Evolutionary conservation across 2,113 vertebrate species (phyloP), one percentile per base, ranked within the genome.

Genomic region (Thermophis baileyi): DNA sequence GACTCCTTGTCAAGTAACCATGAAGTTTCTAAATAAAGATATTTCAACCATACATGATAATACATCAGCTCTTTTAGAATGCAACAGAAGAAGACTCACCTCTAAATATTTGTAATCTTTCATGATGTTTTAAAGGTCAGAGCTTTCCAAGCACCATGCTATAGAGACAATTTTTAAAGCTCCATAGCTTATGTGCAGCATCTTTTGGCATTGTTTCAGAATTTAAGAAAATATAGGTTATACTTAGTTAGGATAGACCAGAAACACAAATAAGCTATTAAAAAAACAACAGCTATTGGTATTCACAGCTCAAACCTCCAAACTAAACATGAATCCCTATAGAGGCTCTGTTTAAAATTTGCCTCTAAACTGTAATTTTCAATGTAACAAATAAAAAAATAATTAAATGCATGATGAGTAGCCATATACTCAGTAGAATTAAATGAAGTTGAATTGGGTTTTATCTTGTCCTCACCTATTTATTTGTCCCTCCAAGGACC

Each of bases 81-180:
- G 96, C 96, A 97, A 97, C 95, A 97, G 97, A 94, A 94, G 90
- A 96, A 93, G 94, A 96, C 96, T 97, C 96, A 96, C 96, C 92
- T 97, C 92, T 94, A 95, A 96, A 96, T 97, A 96, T 97, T 97
- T 96, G 98, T 96, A 97, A 63, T 96, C 96, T 96, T 98, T 96
- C 95, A 60, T 60, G 57, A 60, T 60, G 24, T 60, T 60, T 60
- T 60, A 60, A 60, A 98, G 97, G 97, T 98, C 97, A 98, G 98
- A 97, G 95, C 96, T 98, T 98, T 98, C 97, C 97, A 98, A 98
- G 98, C 97, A 98, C 97, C 93, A 96, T 96, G 96, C 98, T 98
- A 98, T 97, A 97, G 95, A 97, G 97, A 97, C 95, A 92, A 96
- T 97, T 96, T 96, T 97, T 96, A 96, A 97, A 96, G 24, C 96